Conservation (phyloP, 2,888 invertebrate genomes). For the Drosophila anomalata region DNA sequence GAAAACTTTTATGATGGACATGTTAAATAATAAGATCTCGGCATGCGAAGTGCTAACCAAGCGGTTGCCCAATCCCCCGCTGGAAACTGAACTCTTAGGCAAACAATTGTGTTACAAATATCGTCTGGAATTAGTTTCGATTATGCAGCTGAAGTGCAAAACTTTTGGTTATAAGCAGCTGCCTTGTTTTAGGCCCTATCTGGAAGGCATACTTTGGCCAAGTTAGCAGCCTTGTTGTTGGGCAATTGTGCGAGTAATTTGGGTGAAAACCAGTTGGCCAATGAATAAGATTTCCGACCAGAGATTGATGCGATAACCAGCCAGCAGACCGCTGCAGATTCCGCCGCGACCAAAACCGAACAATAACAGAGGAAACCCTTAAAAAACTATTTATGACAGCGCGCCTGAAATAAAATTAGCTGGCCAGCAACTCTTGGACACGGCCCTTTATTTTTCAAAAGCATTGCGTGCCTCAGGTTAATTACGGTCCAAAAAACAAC, state of each 20-base stretch:
- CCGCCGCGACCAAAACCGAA: constrained; percentile 1
- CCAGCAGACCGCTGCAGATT: constrained; percentile 17
- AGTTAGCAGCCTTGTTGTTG: constrained; percentile 19
- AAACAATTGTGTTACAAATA: constrained; percentile 46
- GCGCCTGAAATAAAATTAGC: constrained; percentile 57
- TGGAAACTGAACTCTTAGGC: constrained; percentile 50
- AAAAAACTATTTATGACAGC: constrained; percentile 59
- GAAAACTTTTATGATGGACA: constrained; percentile 43
- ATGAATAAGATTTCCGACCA: constrained; percentile 25
- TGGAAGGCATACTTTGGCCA: too few species aligned
- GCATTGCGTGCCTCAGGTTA: constrained; percentile 65
- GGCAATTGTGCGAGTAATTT: constrained; percentile 50
- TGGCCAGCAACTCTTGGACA: constrained; percentile 27
- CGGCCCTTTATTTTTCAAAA: constrained; percentile 14
- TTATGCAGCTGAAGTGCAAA: constrained; percentile 56
- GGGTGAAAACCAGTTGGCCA: constrained; percentile 45
- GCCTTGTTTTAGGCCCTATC: constrained; percentile 51
- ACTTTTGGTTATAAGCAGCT: constrained; percentile 26
- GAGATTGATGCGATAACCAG: constrained; percentile 47
- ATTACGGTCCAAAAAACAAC: constrained; percentile 46
- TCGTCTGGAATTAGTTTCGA: constrained; percentile 28
- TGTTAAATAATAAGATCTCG: constrained; percentile 41
- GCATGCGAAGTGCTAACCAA: constrained; percentile 45
- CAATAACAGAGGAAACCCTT: constrained; percentile 1
- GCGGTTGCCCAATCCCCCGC: constrained; percentile 25